These are phyloP conservation scores for Periophthalmus modestus DNA, from an alignment of 2,113 vertebrate species.

Conservation along the genomic window DNA sequence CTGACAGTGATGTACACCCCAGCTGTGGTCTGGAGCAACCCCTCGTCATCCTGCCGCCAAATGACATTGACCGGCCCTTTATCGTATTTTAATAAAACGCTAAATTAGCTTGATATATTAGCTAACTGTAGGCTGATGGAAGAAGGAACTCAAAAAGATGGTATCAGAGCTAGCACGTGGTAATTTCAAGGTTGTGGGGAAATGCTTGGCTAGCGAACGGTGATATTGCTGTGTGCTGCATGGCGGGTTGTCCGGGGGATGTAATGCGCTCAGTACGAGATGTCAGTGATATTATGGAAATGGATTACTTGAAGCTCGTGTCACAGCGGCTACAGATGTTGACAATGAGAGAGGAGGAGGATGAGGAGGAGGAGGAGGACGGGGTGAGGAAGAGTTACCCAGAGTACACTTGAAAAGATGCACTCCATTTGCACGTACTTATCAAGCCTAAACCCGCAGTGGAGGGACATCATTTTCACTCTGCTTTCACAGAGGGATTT, in stretches of 20 bases:
- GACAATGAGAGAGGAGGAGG: conserved; percentile 5
- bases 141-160: conserved; percentile 6
- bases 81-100: conserved; percentile 38
- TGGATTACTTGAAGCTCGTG: conserved; percentile 69
- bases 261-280: conserved; percentile 22
- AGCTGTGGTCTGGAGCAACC: conserved; percentile 21
- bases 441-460: conserved; percentile 48
- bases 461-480: conserved; percentile 55
- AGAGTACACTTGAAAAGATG: conserved; percentile 54
- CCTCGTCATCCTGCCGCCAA: conserved; percentile 1
- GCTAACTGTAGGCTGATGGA: background rate
- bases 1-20: conserved; percentile 39
- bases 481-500: conserved; percentile 2
- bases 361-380: background rate
- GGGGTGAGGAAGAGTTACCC: conserved; percentile 26
- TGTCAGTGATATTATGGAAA: conserved; percentile 59
- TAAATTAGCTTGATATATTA: conserved; percentile 42
- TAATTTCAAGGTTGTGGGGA: conserved; percentile 64
- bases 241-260: conserved; percentile 7
- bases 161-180: conserved; percentile 36
- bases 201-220: conserved; percentile 64
- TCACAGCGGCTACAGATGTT: conserved; percentile 61
- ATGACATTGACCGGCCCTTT: conserved; percentile 13
- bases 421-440: conserved; percentile 67
- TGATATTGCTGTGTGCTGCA: conserved; percentile 64